These are phyloP conservation scores for Callithrix jacchus DNA, from an alignment of 2,113 vertebrate species.

Conservation along the genomic window DNA sequence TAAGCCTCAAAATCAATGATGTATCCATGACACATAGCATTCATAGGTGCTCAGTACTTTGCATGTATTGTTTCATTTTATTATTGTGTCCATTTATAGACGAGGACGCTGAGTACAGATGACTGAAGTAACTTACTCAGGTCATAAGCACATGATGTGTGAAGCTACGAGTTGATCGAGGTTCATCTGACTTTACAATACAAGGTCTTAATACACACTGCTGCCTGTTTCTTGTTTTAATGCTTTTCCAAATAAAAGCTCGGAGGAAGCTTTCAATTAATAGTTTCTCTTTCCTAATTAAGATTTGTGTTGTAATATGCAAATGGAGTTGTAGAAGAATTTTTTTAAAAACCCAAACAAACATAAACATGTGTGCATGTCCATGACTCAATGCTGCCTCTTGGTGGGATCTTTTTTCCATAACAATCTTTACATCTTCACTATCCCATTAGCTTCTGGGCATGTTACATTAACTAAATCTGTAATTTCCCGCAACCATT, in stretches of 20 bases:
- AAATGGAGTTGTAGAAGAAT: neutral
- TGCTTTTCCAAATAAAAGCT: neutral
- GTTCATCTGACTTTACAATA: neutral
- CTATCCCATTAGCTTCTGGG: neutral
- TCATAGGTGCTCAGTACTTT: neutral
- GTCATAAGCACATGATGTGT: neutral
- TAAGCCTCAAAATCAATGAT: neutral
- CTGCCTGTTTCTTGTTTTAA: neutral
- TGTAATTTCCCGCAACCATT: neutral
- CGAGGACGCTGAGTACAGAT: neutral
- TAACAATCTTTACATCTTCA: neutral
- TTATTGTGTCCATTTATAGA: neutral
- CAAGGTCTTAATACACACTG: neutral
- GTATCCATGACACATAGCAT: neutral
- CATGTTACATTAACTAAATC: neutral
- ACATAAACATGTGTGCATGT: neutral
- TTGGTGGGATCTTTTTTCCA: constrained; percentile 9
- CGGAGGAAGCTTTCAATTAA: neutral
- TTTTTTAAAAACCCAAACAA: neutral
- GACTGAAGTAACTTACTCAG: neutral
- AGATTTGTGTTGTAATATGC: neutral
- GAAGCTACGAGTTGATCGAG: neutral
- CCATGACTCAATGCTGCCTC: constrained; percentile 56
- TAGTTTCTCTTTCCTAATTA: neutral
- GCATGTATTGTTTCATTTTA: neutral